phyloP scores from a whole-genome alignment of 2,888 invertebrate genomes.

The Drosophila melanosoma region DNA sequence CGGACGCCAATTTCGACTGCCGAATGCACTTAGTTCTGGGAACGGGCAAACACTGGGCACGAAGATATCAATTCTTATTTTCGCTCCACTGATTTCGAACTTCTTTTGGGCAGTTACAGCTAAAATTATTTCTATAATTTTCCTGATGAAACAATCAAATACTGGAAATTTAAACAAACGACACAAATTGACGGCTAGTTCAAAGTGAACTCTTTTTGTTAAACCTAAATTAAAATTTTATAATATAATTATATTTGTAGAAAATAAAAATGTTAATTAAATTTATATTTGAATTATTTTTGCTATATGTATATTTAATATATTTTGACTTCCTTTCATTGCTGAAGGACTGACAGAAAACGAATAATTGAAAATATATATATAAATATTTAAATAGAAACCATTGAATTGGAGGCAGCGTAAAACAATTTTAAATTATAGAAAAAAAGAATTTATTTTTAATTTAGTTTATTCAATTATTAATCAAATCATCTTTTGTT shows the following conservation, averaged over 20 bases:
- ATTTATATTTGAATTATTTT: not conserved
- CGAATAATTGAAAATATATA: too few relatives aligned
- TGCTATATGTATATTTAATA: too few relatives aligned
- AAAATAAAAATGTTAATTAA: not conserved
- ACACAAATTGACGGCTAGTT: not conserved
- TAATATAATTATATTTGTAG: not conserved
- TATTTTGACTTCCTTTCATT: too few relatives aligned
- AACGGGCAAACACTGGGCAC: conserved; percentile 43
- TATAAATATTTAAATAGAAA: too few relatives aligned
- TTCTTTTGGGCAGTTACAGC: not conserved
- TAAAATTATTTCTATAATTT: not conserved
- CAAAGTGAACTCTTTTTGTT: not conserved
- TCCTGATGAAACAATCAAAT: not conserved
- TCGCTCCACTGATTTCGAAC: not conserved
- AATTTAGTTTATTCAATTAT: too few relatives aligned
- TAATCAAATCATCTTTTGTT: too few relatives aligned
- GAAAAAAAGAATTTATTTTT: too few relatives aligned
- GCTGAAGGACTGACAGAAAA: too few relatives aligned
- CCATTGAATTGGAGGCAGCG: too few relatives aligned
- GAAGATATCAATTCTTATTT: conserved; percentile 55
- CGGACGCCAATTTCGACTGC: conserved; percentile 13
- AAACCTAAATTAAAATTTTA: not conserved
- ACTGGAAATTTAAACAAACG: conserved; percentile 17
- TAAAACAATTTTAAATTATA: too few relatives aligned
- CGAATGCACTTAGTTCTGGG: conserved; percentile 38